Percentiles rank a stretch among this genome's conserved stretches.
These are phyloP conservation scores for Ctenochaetus hawaiiensis DNA, from an alignment of 2,797 vertebrate genomes.

Conservation along the genomic window DNA sequence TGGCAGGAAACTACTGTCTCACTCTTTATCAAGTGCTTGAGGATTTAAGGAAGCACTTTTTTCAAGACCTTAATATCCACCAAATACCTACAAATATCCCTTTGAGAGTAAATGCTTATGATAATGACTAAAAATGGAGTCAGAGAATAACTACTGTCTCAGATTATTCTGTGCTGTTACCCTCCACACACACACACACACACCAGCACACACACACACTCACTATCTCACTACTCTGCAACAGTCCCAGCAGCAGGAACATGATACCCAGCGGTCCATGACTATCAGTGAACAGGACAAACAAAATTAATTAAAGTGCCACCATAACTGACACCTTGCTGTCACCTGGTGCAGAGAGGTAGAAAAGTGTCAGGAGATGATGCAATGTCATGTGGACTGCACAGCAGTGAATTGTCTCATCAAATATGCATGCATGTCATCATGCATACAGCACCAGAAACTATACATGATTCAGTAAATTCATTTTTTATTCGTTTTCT, in stretches of 20 bases:
- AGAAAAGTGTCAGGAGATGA: constrained; percentile 80
- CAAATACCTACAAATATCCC: neutral
- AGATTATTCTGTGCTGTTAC: neutral
- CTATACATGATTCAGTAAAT: constrained; percentile 29
- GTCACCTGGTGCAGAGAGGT: constrained; percentile 84
- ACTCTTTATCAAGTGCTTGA: neutral
- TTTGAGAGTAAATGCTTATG: constrained; percentile 20
- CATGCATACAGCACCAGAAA: constrained; percentile 36
- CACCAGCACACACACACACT: constrained; percentile 33
- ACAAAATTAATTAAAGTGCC: constrained; percentile 89
- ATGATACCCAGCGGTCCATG: constrained; percentile 79
- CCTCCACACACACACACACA: neutral
- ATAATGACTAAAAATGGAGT: constrained; percentile 3
- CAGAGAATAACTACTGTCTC: constrained; percentile 9
- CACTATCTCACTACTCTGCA: constrained; percentile 54
- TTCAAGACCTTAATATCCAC: neutral
- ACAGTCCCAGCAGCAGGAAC: constrained; percentile 72
- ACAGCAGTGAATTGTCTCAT: constrained; percentile 47
- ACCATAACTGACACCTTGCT: constrained; percentile 85
- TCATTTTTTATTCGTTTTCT: constrained; percentile 20
- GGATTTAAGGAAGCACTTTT: neutral
- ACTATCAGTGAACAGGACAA: constrained; percentile 87
- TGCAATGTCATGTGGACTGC: constrained; percentile 69
- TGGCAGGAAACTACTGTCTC: neutral
- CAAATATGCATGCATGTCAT: constrained; percentile 63